Conservation (phyloP, 2,113 vertebrate species). For the Panthera leo region DNA sequence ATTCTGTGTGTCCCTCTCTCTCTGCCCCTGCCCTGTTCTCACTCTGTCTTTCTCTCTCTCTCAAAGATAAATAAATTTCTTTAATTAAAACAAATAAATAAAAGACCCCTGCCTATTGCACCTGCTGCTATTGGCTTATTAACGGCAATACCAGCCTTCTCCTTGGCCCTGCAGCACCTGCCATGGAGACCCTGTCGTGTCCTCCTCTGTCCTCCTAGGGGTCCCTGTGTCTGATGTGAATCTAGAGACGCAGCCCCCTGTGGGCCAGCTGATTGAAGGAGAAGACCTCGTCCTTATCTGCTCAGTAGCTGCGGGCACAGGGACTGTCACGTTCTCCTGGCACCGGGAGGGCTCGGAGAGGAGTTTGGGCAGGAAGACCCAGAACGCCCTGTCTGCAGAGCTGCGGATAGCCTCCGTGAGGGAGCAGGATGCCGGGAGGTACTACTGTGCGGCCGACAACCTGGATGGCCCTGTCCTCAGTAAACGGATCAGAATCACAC, state of each 20-base stretch:
- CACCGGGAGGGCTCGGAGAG: neutral
- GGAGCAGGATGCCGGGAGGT: slow-evolving; percentile 1
- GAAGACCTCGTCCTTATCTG: slow-evolving; percentile 55
- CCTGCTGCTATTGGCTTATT: neutral
- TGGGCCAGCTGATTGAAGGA: slow-evolving; percentile 49
- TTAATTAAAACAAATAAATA: too few species aligned
- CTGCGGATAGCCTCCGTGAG: neutral
- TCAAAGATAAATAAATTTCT: too few species aligned
- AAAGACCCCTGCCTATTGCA: too few species aligned
- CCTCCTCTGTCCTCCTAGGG: slow-evolving; percentile 24
- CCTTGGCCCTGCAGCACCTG: neutral
- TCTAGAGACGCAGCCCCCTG: neutral
- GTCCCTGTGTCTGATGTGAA: slow-evolving; percentile 56
- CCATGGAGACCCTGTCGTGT: neutral
- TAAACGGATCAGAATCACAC: neutral
- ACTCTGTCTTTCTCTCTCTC: too few species aligned
- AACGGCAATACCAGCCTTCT: neutral
- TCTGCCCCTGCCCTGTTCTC: too few species aligned
- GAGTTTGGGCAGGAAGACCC: slow-evolving; percentile 10
- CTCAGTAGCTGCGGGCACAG: slow-evolving; percentile 61
- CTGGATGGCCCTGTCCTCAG: neutral
- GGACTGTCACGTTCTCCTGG: slow-evolving; percentile 65
- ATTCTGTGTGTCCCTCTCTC: too few species aligned
- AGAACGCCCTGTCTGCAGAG: neutral
- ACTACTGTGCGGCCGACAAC: slow-evolving; percentile 59